A percentile compares a stretch with the other conserved stretches of the same genome.
These are phyloP conservation scores for Atopsyche davidsoni DNA, from an alignment of 1,140 invertebrate genomes.

Conservation along the genomic window DNA sequence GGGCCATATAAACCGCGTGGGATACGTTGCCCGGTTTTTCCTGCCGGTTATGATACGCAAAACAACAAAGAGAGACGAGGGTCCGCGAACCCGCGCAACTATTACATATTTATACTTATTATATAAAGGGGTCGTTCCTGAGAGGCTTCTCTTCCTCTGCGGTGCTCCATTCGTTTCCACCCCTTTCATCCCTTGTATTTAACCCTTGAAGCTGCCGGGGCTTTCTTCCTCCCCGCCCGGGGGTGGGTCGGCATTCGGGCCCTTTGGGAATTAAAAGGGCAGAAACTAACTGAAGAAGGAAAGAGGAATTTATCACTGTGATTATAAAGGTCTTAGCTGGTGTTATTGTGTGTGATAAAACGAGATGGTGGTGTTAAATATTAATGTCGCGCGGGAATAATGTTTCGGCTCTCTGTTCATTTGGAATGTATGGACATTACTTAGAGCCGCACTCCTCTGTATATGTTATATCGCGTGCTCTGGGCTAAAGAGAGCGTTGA, in stretches of 20 bases:
- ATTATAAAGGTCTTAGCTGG: conserved; percentile 30
- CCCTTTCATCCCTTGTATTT: conserved; percentile 18
- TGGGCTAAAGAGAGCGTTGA: no score
- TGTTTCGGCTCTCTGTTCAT: no score
- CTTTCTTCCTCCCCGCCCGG: conserved; percentile 8
- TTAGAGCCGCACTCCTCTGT: no score
- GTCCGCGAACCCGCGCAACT: conserved; percentile 11
- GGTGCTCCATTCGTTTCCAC: conserved; percentile 27
- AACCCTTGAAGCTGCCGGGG: conserved; percentile 17
- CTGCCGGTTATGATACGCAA: conserved; percentile 14
- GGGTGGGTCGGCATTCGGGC: conserved; percentile 18
- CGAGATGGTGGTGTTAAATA: conserved; percentile 29
- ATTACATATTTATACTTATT: conserved; percentile 32
- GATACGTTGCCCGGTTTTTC: conserved; percentile 4
- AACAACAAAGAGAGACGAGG: conserved; percentile 19
- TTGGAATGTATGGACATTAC: no score
- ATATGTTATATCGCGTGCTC: no score
- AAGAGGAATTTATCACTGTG: conserved; percentile 31
- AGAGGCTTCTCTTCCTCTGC: conserved; percentile 27
- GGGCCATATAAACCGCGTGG: background rate
- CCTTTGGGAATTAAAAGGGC: conserved; percentile 31
- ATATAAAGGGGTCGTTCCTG: conserved; percentile 29
- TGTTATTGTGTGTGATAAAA: conserved; percentile 30
- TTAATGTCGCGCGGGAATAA: conserved; percentile 20
- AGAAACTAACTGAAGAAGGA: conserved; percentile 31